phyloP scores from a whole-genome alignment of 2,888 invertebrate species.

The Ariolimax columbianus region DNA sequence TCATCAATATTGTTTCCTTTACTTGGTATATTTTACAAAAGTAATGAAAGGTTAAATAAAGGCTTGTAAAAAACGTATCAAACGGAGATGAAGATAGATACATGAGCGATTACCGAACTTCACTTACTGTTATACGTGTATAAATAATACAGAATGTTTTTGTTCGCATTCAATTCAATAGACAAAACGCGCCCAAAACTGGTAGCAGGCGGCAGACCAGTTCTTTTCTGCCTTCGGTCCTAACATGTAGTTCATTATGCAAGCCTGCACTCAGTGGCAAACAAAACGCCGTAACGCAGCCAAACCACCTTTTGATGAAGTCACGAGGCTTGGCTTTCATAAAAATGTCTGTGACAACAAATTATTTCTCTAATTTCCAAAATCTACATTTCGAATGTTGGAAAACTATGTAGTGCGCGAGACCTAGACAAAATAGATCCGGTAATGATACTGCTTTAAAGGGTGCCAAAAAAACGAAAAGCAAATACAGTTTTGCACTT shows the following conservation, averaged over 20 bases:
- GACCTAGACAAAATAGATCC: not conserved
- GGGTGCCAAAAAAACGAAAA: not conserved
- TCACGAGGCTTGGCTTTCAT: conserved; percentile 5
- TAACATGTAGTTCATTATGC: not conserved
- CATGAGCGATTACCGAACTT: too few relatives aligned
- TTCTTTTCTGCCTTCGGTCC: not conserved
- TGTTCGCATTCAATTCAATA: too few relatives aligned
- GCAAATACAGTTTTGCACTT: conserved; percentile 15
- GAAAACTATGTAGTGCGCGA: not conserved
- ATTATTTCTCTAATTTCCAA: conserved; percentile 12
- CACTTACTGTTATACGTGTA: too few relatives aligned
- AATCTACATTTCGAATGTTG: conserved; percentile 9
- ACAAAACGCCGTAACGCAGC: not conserved
- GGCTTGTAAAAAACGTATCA: too few relatives aligned
- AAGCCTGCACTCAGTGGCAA: not conserved
- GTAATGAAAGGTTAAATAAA: too few relatives aligned
- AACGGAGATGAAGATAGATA: too few relatives aligned
- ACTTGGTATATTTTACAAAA: too few relatives aligned
- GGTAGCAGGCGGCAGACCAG: too few relatives aligned
- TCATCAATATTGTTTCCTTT: too few relatives aligned
- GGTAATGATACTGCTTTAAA: not conserved
- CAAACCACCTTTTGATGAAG: not conserved
- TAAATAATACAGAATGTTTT: too few relatives aligned
- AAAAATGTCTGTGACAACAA: conserved; percentile 10
- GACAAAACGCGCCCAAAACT: too few relatives aligned